These are phyloP conservation scores for Lordiphosa andalusiaca DNA, from an alignment of 2,888 invertebrate genomes.

Conservation along the genomic window DNA sequence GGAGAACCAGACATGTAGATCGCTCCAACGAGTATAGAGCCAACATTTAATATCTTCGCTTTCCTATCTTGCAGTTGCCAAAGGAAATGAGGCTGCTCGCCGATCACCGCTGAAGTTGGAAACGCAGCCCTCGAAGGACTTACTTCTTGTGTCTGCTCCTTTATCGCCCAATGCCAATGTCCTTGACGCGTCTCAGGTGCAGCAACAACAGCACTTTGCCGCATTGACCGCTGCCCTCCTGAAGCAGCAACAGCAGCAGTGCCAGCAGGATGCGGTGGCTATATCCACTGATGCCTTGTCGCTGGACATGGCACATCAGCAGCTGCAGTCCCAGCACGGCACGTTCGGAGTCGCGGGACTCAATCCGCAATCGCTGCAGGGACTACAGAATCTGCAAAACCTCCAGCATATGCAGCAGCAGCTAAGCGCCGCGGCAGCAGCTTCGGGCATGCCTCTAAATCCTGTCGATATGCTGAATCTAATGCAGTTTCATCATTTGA, in stretches of 20 bases:
- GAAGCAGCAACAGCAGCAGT: slow-evolving; percentile 62
- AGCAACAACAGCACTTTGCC: slow-evolving; percentile 43
- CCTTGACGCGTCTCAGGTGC: slow-evolving; percentile 16
- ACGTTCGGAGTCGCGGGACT: slow-evolving; percentile 30
- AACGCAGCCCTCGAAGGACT: slow-evolving; percentile 27
- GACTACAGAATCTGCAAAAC: slow-evolving; percentile 75
- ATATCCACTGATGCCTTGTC: slow-evolving; percentile 34
- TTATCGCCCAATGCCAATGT: slow-evolving; percentile 27
- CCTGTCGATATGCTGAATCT: slow-evolving; percentile 92
- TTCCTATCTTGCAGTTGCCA: slow-evolving; percentile 10
- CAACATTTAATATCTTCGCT: background rate
- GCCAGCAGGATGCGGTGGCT: slow-evolving; percentile 38
- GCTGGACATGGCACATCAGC: slow-evolving; percentile 46
- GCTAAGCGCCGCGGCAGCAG: slow-evolving; percentile 55
- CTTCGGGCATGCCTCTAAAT: slow-evolving; percentile 85
- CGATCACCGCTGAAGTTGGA: slow-evolving; percentile 14
- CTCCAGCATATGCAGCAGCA: slow-evolving; percentile 78
- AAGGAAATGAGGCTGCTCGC: slow-evolving; percentile 3
- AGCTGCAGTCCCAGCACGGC: slow-evolving; percentile 32
- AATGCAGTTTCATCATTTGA: slow-evolving; percentile 94
- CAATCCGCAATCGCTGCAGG: slow-evolving; percentile 49
- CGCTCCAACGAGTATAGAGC: no score
- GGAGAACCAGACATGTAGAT: no score
- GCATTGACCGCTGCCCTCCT: slow-evolving; percentile 59
- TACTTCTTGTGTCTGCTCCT: slow-evolving; percentile 1